Conservation (phyloP, 2,797 vertebrate genomes). For the Mormyrus proboscirostris region DNA sequence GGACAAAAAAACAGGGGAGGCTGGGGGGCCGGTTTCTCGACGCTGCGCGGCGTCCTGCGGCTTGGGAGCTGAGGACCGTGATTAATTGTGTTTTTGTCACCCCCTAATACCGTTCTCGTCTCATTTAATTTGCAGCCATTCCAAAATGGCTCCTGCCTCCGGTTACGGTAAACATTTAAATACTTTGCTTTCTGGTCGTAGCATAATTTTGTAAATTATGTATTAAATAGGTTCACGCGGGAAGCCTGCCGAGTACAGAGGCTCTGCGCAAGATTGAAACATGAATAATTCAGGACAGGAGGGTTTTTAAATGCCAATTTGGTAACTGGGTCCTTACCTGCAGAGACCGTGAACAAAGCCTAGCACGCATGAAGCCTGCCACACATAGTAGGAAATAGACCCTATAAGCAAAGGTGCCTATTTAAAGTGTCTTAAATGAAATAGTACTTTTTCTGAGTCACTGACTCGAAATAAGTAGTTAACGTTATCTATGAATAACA, state of each 20-base stretch:
- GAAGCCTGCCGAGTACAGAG: background rate
- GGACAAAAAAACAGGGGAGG: background rate
- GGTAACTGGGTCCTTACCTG: conserved; percentile 1
- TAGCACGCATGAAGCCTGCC: background rate
- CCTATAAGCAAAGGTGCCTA: background rate
- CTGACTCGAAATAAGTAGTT: background rate
- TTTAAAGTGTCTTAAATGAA: background rate
- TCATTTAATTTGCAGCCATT: background rate
- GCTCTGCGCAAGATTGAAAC: background rate
- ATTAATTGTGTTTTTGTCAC: conserved; percentile 1
- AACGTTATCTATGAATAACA: background rate
- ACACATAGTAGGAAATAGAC: background rate
- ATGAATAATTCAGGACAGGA: conserved; percentile 10
- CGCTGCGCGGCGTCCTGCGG: background rate
- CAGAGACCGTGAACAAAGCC: background rate
- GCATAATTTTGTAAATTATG: conserved; percentile 13
- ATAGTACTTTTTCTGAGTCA: background rate
- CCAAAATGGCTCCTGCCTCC: background rate
- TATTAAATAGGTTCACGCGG: background rate
- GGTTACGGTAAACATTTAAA: background rate
- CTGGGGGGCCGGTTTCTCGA: background rate
- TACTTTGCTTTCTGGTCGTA: conserved; percentile 9
- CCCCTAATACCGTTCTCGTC: background rate
- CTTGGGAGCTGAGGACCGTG: background rate
- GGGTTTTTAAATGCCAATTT: conserved; percentile 14